Conservation (phyloP, 2,888 invertebrate species). For the Anticlea derivata region DNA sequence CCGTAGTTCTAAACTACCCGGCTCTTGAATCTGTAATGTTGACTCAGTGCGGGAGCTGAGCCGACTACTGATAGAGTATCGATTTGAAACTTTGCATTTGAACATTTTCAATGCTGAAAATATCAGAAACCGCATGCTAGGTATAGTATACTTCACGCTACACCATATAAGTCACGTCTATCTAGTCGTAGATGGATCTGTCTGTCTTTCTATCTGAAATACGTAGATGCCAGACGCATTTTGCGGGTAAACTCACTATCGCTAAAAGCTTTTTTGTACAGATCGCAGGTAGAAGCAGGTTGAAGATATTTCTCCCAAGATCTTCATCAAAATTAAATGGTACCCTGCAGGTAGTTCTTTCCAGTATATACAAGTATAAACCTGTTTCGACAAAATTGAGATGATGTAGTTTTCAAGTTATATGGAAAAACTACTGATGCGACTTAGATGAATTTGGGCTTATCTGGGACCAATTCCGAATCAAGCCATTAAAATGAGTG, state of each 20-base stretch:
- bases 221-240: slow-evolving; percentile 2
- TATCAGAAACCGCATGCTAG: background rate
- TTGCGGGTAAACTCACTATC: slow-evolving; percentile 6
- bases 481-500: too few relatives aligned
- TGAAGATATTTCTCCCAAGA: too few relatives aligned
- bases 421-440: too few relatives aligned
- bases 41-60: slow-evolving; percentile 24
- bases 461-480: too few relatives aligned
- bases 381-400: too few relatives aligned
- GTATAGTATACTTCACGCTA: background rate
- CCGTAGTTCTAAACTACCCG: slow-evolving; percentile 43
- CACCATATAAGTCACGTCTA: background rate
- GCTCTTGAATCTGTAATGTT: slow-evolving; percentile 38
- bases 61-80: slow-evolving; percentile 39
- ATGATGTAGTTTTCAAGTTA: too few relatives aligned
- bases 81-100: slow-evolving; percentile 33
- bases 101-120: slow-evolving; percentile 10
- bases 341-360: too few relatives aligned
- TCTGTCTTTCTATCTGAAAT: slow-evolving; percentile 1
- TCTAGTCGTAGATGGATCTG: slow-evolving; percentile 4
- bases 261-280: slow-evolving; percentile 21
- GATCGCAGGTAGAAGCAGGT: too few relatives aligned
- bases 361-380: too few relatives aligned
- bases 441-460: too few relatives aligned
- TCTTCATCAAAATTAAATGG: too few relatives aligned